Base-by-base conservation (phyloP, 2,888 invertebrate species). In the Neocrepidodera transversa region DNA sequence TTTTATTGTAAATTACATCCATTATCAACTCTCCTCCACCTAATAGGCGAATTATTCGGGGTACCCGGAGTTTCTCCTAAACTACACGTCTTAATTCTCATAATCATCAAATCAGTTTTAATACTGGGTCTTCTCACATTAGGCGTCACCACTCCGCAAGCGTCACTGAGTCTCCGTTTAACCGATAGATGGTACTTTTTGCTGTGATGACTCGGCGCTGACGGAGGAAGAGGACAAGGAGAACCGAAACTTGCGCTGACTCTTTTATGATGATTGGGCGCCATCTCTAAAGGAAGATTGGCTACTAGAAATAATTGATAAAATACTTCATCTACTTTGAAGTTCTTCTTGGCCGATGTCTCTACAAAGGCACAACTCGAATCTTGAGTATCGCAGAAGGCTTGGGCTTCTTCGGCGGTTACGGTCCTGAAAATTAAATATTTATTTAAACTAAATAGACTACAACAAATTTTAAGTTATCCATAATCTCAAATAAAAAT, bases 71-170 rank as follows among this genome's bases (percentile, higher is more conserved):
- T 84, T 60, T 89, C 88, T 14, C 86, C 87, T 78, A 88, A 82
- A 72, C 87, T 87, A 81, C 88, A 87, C 61, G 91, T 90, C 81
- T 91, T 91, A 68, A 90, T 90, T 78, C 92, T 87, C 87, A 93
- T 91, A 71, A 92, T 90, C 87, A 93, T 89, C 68, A 93, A 83
- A 78, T 95, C 94, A 4, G 93, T 94, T 63, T 93, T 84, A 66
- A 95, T 92, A 78, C 92, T 92, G 26, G 94, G 94, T 42, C 94
- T 83, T 50, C 93, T 83, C 0, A 91, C 93, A 75, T 93, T 93
- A 1, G 93, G 92, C n/a, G 92, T 91, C 14, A 93, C 91, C 4
- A 93, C 92, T 2, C 93, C 93, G 73, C 92, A 93, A 1, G 93
- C 93, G 74, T 93, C 93, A 66, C 92, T 93, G 68, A 93, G 81